These are phyloP conservation scores for Avahi laniger DNA, from an alignment of 2,797 vertebrate species.

Conservation along the genomic window DNA sequence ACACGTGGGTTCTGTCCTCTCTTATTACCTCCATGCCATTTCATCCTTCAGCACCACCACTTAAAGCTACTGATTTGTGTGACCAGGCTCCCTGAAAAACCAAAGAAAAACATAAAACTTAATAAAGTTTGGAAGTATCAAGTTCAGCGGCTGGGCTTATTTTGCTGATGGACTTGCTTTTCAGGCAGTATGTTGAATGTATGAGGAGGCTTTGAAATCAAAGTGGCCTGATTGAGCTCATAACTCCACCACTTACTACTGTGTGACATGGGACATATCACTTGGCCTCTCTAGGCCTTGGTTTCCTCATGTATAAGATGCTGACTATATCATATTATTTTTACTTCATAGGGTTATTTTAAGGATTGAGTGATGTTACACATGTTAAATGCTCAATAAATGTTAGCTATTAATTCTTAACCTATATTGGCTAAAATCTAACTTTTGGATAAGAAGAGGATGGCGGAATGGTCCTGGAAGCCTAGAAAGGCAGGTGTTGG, in stretches of 20 bases:
- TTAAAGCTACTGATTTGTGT: not conserved
- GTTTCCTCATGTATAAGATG: not conserved
- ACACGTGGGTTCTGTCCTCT: not conserved
- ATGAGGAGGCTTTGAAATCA: not conserved
- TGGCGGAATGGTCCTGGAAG: not conserved
- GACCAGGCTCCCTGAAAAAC: not conserved
- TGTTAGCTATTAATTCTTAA: constrained; percentile 33
- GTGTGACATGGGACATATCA: not conserved
- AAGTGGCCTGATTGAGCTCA: not conserved
- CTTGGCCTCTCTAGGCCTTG: not conserved
- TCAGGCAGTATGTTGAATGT: not conserved
- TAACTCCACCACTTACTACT: not conserved
- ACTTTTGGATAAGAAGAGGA: not conserved
- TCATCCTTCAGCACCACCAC: not conserved
- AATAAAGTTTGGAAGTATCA: not conserved
- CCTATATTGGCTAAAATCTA: not conserved
- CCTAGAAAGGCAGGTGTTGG: not conserved
- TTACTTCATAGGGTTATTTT: not conserved
- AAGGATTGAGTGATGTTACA: not conserved
- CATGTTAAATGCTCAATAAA: not conserved
- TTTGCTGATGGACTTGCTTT: not conserved
- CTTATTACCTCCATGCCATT: not conserved
- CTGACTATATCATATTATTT: not conserved
- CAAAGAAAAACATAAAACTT: not conserved
- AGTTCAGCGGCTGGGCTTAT: not conserved